These are phyloP conservation scores for Lacerta viridis DNA, from an alignment of 2,797 vertebrate species.

Conservation along the genomic window DNA sequence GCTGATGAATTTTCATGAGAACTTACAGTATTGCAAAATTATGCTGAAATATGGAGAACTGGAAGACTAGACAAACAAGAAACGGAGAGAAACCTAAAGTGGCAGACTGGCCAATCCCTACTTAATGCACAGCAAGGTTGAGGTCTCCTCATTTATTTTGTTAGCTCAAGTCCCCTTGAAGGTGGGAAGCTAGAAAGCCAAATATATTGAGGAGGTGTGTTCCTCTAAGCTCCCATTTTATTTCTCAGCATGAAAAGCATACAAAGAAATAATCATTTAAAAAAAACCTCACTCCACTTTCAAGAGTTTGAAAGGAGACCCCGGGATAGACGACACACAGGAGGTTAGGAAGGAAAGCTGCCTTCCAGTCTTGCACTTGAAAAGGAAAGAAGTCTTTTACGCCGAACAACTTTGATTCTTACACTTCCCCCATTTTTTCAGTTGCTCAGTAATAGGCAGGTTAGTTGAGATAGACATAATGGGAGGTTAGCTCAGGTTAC, in stretches of 20 bases:
- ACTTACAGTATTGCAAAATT: too few relatives aligned
- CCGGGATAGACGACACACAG: conserved; percentile 20
- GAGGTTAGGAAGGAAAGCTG: conserved; percentile 56
- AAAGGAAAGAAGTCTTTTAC: conserved; percentile 55
- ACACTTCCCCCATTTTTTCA: conserved; percentile 35
- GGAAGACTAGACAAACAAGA: too few relatives aligned
- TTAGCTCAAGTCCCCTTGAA: conserved; percentile 37
- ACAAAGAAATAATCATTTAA: conserved; percentile 46
- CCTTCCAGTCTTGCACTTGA: conserved; percentile 52
- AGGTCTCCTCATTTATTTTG: conserved; percentile 30
- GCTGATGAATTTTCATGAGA: too few relatives aligned
- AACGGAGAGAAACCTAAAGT: too few relatives aligned
- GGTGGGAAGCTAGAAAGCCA: conserved; percentile 32
- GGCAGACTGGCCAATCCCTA: too few relatives aligned
- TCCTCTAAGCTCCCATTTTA: conserved; percentile 49
- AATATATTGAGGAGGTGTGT: conserved; percentile 5
- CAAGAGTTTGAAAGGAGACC: conserved; percentile 57
- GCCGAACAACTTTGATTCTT: conserved; percentile 22
- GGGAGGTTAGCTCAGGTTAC: conserved; percentile 24
- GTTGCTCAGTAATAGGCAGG: conserved; percentile 48
- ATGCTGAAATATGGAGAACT: too few relatives aligned
- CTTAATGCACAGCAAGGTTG: not conserved
- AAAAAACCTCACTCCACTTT: conserved; percentile 32
- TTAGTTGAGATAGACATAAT: conserved; percentile 27
- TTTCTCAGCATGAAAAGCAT: conserved; percentile 58